Percentiles rank a stretch among this genome's conserved stretches.
Conservation (phyloP, 2,888 invertebrate genomes). For the Scaptomyza polygonia region DNA sequence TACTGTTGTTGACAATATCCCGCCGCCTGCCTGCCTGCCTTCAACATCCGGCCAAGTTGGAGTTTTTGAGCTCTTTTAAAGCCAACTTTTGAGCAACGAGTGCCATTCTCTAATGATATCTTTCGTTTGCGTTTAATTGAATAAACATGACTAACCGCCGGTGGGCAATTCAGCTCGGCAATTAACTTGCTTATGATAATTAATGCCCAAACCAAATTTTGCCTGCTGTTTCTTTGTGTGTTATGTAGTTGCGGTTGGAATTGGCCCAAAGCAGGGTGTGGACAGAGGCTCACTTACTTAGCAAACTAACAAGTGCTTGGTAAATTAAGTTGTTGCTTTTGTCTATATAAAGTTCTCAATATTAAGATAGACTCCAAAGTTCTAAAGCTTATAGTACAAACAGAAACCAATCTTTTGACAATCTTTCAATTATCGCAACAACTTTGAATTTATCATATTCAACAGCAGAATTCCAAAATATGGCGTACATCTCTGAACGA, state of each 20-base stretch:
- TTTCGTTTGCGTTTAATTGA: constrained; percentile 63
- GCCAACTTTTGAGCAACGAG: constrained; percentile 31
- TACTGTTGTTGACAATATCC: constrained; percentile 69
- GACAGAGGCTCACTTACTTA: neutral
- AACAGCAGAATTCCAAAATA: no score
- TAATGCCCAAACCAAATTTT: constrained; percentile 26
- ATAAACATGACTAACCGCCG: constrained; percentile 31
- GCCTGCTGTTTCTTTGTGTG: constrained; percentile 11
- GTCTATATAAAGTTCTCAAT: neutral
- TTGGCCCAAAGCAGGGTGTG: neutral
- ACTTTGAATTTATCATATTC: no score
- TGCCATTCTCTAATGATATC: constrained; percentile 60
- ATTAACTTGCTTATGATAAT: constrained; percentile 39
- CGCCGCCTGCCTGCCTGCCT: constrained; percentile 40
- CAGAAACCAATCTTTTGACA: neutral
- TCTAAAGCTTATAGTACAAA: neutral
- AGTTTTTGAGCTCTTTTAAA: constrained; percentile 42
- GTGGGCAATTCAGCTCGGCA: constrained; percentile 40
- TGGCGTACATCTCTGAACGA: neutral
- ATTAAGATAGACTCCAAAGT: neutral
- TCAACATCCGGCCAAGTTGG: constrained; percentile 60
- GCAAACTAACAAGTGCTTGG: neutral
- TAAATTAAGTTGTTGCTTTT: neutral
- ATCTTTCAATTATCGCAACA: no score
- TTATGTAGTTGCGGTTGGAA: constrained; percentile 31